phyloP scores from a whole-genome alignment of 2,113 vertebrate species.

The Scytalopus superciliaris region DNA sequence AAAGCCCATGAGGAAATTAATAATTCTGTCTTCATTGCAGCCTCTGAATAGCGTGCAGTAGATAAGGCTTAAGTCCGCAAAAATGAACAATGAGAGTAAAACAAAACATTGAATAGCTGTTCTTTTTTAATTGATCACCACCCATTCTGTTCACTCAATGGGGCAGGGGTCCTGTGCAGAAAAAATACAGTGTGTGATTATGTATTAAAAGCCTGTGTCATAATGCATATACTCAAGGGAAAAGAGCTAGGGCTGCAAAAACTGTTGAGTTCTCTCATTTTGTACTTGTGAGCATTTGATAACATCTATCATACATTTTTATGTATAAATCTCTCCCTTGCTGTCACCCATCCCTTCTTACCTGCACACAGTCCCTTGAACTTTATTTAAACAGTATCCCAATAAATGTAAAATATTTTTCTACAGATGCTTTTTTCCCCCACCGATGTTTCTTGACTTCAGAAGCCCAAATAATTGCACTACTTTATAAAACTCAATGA shows the following conservation, averaged over 20 bases:
- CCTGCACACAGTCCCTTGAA: background rate
- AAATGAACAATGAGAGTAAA: conserved; percentile 43
- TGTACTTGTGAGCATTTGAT: background rate
- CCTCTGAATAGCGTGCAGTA: conserved; percentile 1
- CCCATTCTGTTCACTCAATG: conserved; percentile 15
- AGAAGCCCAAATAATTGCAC: background rate
- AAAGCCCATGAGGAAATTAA: conserved; percentile 56
- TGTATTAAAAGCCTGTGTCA: background rate
- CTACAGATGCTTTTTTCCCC: background rate
- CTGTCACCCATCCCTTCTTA: background rate
- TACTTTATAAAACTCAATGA: background rate
- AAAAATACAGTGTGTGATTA: background rate
- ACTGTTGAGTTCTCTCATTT: background rate
- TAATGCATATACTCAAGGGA: background rate
- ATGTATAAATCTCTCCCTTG: background rate
- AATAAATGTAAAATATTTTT: background rate
- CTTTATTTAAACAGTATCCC: background rate
- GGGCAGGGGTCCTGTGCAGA: background rate
- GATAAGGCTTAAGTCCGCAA: conserved; percentile 48
- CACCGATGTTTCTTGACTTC: background rate
- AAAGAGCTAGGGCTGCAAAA: background rate
- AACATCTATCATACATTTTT: background rate
- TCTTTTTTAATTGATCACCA: conserved; percentile 50
- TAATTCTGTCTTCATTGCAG: conserved; percentile 52
- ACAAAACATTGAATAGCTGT: conserved; percentile 41